Conservation (phyloP, 2,888 invertebrate species). For the Hydrotaea diabolus region DNA sequence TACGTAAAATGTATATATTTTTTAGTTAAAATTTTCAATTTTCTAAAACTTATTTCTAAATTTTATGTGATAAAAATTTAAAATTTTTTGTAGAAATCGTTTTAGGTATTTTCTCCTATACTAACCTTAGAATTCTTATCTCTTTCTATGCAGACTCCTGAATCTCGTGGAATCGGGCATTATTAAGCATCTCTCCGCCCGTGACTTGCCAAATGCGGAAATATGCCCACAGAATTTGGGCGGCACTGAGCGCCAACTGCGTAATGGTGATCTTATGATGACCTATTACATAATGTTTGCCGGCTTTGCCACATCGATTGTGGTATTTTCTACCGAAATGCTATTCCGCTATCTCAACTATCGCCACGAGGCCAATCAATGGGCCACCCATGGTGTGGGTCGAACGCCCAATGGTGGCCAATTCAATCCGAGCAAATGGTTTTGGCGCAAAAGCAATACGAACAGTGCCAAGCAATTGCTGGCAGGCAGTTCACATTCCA, state of each 20-base stretch:
- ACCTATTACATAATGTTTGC: conserved; percentile 89
- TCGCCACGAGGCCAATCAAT: conserved; percentile 71
- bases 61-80: no score
- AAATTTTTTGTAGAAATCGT: no score
- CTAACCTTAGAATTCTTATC: no score
- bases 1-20: no score
- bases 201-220: conserved; percentile 86
- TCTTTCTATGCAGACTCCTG: conserved; percentile 83
- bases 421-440: conserved; percentile 73
- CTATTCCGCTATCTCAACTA: conserved; percentile 77
- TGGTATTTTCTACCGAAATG: conserved; percentile 86
- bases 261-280: conserved; percentile 89
- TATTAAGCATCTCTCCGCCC: conserved; percentile 84
- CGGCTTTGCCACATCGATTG: conserved; percentile 85
- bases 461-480: conserved; percentile 69
- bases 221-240: conserved; percentile 91
- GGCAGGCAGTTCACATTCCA: conserved; percentile 64
- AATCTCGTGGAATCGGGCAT: conserved; percentile 89
- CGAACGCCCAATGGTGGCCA: conserved; percentile 74
- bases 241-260: conserved; percentile 88
- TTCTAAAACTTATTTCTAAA: no score
- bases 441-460: conserved; percentile 66
- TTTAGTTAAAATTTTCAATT: no score
- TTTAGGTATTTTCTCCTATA: no score
- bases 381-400: conserved; percentile 74